A percentile compares a stretch with the other conserved stretches of the same genome.
phyloP scores from a whole-genome alignment of 2,113 vertebrate species.

The Cyprinodon tularosa region DNA sequence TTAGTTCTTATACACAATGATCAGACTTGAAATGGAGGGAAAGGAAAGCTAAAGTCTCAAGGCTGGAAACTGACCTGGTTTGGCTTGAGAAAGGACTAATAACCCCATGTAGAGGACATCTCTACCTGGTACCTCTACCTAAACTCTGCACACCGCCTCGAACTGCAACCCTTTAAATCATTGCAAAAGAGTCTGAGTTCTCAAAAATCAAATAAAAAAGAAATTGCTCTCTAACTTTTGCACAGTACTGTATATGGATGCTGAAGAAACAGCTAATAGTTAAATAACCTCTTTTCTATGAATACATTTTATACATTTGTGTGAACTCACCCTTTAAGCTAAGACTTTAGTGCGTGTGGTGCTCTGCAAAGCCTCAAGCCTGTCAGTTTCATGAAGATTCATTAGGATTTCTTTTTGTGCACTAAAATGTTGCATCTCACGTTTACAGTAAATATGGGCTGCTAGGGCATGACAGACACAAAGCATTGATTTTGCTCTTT shows the following conservation, averaged over 20 bases:
- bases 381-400: conserved; percentile 14
- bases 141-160: no score
- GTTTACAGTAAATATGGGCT: conserved; percentile 17
- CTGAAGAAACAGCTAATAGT: not conserved
- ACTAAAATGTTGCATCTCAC: conserved; percentile 12
- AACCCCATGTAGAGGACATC: no score
- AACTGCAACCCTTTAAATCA: not conserved
- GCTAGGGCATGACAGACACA: conserved; percentile 25
- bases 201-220: not conserved
- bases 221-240: not conserved
- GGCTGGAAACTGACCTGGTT: no score
- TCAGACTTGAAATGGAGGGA: no score
- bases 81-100: no score
- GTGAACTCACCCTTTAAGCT: conserved; percentile 32
- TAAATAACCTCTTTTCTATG: not conserved
- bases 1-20: no score
- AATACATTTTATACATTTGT: conserved; percentile 6
- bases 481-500: conserved; percentile 61
- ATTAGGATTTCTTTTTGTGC: not conserved
- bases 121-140: no score
- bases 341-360: conserved; percentile 4
- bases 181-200: no score
- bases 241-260: not conserved
- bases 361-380: conserved; percentile 27
- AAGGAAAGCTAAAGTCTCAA: no score